phyloP scores from a whole-genome alignment of 2,888 invertebrate species.

The Drosophila diplacantha region DNA sequence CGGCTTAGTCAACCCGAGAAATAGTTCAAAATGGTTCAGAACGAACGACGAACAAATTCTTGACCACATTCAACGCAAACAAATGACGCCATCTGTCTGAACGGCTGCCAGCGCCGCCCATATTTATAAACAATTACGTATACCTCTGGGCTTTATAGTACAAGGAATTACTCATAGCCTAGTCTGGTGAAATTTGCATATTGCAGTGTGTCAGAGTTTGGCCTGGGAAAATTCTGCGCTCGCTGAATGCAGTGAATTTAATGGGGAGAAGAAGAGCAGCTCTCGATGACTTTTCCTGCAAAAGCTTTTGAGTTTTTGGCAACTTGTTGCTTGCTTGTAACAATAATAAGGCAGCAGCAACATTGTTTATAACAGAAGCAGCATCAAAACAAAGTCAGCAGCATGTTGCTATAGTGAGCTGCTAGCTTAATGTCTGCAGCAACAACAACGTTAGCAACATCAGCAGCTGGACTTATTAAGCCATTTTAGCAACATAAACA shows the following conservation, averaged over 20 bases:
- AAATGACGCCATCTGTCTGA: constrained; percentile 48
- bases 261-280: not conserved
- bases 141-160: constrained; percentile 17
- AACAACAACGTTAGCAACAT: not conserved
- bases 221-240: not conserved
- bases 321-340: constrained; percentile 53
- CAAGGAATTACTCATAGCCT: constrained; percentile 5
- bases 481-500: not conserved
- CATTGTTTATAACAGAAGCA: not conserved
- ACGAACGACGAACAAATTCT: constrained; percentile 30
- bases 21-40: constrained; percentile 1
- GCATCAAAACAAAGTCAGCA: not conserved
- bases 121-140: constrained; percentile 55
- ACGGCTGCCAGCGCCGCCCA: constrained; percentile 17
- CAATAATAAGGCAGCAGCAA: not conserved
- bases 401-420: not conserved
- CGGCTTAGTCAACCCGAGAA: constrained; percentile 40
- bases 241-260: not conserved
- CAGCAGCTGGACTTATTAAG: not conserved
- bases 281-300: constrained; percentile 9
- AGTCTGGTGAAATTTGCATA: constrained; percentile 14
- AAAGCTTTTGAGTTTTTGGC: constrained; percentile 43
- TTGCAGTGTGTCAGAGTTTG: not conserved
- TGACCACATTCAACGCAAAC: constrained; percentile 41
- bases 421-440: not conserved